These are phyloP conservation scores for Drosophila nr. perissopoda DNA, from an alignment of 2,888 invertebrate genomes.

Conservation along the genomic window DNA sequence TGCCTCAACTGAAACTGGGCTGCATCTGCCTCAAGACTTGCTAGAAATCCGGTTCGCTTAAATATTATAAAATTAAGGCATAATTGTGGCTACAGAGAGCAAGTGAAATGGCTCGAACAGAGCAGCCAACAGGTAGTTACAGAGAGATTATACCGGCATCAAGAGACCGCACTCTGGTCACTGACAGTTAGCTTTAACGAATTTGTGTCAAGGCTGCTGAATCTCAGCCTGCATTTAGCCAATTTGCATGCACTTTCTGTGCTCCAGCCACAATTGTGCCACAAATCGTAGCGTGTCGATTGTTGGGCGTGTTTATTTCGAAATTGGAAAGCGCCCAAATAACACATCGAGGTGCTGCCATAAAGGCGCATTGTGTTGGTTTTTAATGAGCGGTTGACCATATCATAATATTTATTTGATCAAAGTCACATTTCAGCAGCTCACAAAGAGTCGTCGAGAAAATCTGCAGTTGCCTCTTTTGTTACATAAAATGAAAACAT, in stretches of 20 bases:
- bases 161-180: not conserved
- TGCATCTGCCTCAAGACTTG: slow-evolving; percentile 75
- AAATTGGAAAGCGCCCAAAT: slow-evolving; percentile 55
- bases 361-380: slow-evolving; percentile 47
- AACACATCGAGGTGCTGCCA: slow-evolving; percentile 36
- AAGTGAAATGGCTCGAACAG: slow-evolving; percentile 23
- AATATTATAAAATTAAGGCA: slow-evolving; percentile 68
- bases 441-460: slow-evolving; percentile 3
- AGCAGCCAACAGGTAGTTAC: slow-evolving; percentile 19
- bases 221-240: slow-evolving; percentile 16
- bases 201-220: slow-evolving; percentile 75
- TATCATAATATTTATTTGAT: slow-evolving; percentile 10
- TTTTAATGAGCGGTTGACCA: slow-evolving; percentile 47
- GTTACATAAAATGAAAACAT: slow-evolving; percentile 54
- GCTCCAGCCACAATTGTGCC: slow-evolving; percentile 26
- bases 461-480: slow-evolving; percentile 16
- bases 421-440: slow-evolving; percentile 16
- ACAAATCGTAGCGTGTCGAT: slow-evolving; percentile 24
- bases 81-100: slow-evolving; percentile 46
- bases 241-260: slow-evolving; percentile 59
- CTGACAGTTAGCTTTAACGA: slow-evolving; percentile 9
- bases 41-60: slow-evolving; percentile 61
- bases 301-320: slow-evolving; percentile 42
- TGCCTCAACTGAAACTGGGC: slow-evolving; percentile 38
- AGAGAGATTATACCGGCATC: slow-evolving; percentile 21